Percentiles rank a stretch among this genome's conserved stretches.
Evolutionary conservation across 2,888 invertebrate genomes (phyloP).

Genomic region (Seira sanloemensis): DNA sequence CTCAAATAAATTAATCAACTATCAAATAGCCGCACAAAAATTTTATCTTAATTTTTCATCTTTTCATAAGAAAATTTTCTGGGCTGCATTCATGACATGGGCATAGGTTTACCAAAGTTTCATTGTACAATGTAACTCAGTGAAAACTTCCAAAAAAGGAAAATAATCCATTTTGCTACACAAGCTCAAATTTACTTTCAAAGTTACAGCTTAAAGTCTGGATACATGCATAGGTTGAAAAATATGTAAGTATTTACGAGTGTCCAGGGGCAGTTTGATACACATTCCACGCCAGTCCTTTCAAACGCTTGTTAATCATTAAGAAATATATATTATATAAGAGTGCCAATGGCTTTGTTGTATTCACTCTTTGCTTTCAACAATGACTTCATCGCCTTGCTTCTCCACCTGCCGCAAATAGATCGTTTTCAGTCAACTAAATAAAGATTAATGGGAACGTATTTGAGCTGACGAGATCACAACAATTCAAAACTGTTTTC

Average conservation of each 20-base stretch:
- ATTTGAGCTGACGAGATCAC: neutral
- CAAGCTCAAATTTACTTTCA: no score
- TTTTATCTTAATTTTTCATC: neutral
- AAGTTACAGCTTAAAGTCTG: no score
- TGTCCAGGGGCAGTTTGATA: neutral
- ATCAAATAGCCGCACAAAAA: neutral
- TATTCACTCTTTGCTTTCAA: no score
- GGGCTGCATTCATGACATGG: neutral
- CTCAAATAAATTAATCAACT: neutral
- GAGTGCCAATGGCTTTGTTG: no score
- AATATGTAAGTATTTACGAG: no score
- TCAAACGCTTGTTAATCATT: neutral
- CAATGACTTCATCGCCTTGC: neutral
- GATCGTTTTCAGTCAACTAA: neutral
- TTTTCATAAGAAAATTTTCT: neutral
- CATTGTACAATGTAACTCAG: no score
- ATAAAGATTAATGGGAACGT: neutral
- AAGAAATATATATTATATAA: no score
- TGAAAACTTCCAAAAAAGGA: neutral
- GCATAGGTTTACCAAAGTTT: no score
- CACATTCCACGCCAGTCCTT: neutral
- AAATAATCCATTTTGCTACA: neutral
- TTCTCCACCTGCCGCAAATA: neutral
- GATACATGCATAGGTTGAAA: no score
- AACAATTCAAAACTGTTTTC: neutral